phyloP scores from a whole-genome alignment of 2,797 vertebrate genomes.

The Pterois miles region DNA sequence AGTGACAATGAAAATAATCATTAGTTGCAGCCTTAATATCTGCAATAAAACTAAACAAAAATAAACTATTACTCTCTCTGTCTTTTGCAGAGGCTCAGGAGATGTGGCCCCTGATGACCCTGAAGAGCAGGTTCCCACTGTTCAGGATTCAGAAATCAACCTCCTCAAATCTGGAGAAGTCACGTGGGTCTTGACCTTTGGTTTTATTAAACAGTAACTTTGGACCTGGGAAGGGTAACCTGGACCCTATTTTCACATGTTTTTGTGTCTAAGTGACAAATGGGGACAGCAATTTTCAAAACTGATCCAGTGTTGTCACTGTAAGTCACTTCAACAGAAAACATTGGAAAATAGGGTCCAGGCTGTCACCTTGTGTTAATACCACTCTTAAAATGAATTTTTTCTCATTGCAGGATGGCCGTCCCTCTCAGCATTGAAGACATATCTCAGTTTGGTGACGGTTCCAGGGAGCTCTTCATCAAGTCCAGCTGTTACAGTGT shows the following conservation, averaged over 20 bases:
- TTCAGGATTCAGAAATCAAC: constrained; percentile 93
- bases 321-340: not conserved
- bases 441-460: constrained; percentile 88
- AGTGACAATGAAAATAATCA: too few species aligned
- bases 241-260: not conserved
- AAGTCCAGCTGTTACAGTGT: constrained; percentile 93
- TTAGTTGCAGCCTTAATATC: too few species aligned
- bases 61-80: not conserved
- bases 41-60: not conserved
- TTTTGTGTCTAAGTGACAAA: not conserved
- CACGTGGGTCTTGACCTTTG: constrained; percentile 83
- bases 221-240: too few species aligned
- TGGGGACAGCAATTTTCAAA: not conserved
- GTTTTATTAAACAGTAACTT: not conserved
- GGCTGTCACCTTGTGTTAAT: not conserved
- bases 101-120: constrained; percentile 84
- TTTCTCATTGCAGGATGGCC: constrained; percentile 77
- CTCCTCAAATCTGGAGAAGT: constrained; percentile 93
- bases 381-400: not conserved
- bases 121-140: constrained; percentile 80
- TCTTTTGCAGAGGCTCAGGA: constrained; percentile 70
- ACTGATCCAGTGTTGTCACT: not conserved
- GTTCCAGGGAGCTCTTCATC: constrained; percentile 90
- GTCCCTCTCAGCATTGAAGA: constrained; percentile 88
- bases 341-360: not conserved